Conservation (phyloP, 2,797 vertebrate genomes). For the Sebastes taczanowskii region DNA sequence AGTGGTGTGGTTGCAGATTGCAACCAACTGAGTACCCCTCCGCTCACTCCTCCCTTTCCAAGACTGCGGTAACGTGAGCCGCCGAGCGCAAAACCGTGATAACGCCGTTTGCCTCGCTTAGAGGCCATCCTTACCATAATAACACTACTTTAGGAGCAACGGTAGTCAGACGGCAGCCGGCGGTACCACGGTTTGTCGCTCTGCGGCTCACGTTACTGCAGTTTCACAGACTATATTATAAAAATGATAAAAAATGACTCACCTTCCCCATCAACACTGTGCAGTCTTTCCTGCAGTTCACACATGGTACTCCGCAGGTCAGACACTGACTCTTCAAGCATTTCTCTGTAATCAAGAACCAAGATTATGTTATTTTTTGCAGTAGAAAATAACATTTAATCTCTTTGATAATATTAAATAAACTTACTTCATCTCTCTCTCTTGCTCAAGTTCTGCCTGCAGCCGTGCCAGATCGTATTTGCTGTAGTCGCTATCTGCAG, state of each 20-base stretch:
- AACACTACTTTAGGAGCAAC: too few species aligned
- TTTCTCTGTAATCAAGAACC: constrained; percentile 74
- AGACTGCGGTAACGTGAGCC: too few species aligned
- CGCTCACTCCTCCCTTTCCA: too few species aligned
- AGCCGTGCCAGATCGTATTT: constrained; percentile 61
- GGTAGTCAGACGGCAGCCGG: too few species aligned
- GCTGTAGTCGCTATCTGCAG: constrained; percentile 48
- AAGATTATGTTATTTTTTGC: not conserved
- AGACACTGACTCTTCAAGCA: constrained; percentile 85
- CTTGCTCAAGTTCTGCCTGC: constrained; percentile 72
- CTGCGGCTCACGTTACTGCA: too few species aligned
- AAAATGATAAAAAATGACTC: not conserved
- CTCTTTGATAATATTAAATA: not conserved
- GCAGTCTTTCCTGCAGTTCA: constrained; percentile 85
- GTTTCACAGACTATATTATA: too few species aligned
- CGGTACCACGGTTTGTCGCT: too few species aligned
- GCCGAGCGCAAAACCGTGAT: too few species aligned
- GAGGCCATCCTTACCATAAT: too few species aligned
- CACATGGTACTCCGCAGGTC: constrained; percentile 83
- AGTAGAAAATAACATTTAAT: not conserved
- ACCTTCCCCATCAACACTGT: constrained; percentile 85
- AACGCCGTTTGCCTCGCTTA: too few species aligned
- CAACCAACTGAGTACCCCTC: too few species aligned
- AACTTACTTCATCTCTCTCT: constrained; percentile 78
- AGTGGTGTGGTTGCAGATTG: too few species aligned